Evolutionary conservation across 2,113 vertebrate genomes (phyloP), one percentile per base, ranked within the genome.

Genomic region (Cyphomyrus discorhynchus): DNA sequence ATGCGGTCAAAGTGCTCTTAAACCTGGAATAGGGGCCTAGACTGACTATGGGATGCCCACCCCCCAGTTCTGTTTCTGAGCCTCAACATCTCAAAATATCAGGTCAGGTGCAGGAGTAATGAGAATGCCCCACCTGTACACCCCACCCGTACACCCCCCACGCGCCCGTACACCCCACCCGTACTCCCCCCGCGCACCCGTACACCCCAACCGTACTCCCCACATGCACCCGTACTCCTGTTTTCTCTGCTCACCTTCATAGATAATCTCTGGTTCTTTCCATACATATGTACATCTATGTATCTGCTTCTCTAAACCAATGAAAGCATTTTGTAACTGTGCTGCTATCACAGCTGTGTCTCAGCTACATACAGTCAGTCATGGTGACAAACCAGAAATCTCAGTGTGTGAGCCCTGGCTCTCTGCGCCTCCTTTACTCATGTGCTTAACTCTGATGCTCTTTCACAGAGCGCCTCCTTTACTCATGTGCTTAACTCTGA

Each of bases 1-100:
- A 94, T 95, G 94, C 93, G 92, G 90, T 92, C 90, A 35, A 10
- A 45, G 53, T 88, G 86, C 39, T 53, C 58, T 87, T 42, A 91
- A 93, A 94, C 95, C 94, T 93, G 94, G 95, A 95, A 90, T 53
- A 3, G 35, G 53, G 17, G 13, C 15, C 85, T 27, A 50, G 49
- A 35, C 5, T n/a, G 45, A 45, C 24, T 85, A 4, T 49, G 21
- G 15, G 19, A n/a, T 85, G 9, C 82, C 42, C 42, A 3, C 13
- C 82, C 82, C 35, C 19, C 35, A 1, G 19, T 88, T 74, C 13
- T 74, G 10, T 5, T 74, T 39, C 31, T 17, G 8, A 39, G 66
- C 19, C 31, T 74, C 31, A 35, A 17, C 11, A 13, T 74, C 70
- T 31, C 31, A 74, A 39, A 74, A 74, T 74, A 74, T 39, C 70